Conservation (phyloP, 2,888 invertebrate species). For the Malthinus seriepunctatus region DNA sequence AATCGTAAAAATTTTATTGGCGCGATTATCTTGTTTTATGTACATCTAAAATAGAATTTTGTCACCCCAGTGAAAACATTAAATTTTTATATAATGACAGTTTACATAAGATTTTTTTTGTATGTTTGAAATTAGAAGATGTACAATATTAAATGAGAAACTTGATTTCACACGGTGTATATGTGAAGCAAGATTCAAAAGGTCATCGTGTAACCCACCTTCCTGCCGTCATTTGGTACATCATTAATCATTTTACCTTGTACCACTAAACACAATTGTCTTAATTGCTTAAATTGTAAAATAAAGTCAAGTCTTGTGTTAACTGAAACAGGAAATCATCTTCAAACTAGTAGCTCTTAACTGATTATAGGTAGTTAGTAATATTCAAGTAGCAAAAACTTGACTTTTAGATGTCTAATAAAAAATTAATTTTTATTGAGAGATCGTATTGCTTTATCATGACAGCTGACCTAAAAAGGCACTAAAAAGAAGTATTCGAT, state of each 20-base stretch:
- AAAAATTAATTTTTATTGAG: too few species aligned
- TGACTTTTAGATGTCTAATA: too few species aligned
- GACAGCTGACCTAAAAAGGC: too few species aligned
- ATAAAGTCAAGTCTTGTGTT: neutral
- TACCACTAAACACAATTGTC: conserved; percentile 24
- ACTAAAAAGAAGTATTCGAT: too few species aligned
- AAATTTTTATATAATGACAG: neutral
- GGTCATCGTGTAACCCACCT: conserved; percentile 26
- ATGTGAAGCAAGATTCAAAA: conserved; percentile 19
- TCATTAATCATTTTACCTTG: conserved; percentile 25
- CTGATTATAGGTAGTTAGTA: too few species aligned
- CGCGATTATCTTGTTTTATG: conserved; percentile 8
- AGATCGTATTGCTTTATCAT: too few species aligned
- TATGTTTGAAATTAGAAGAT: conserved; percentile 1
- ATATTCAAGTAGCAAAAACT: too few species aligned
- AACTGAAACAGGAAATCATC: too few species aligned
- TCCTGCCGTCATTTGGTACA: conserved; percentile 25
- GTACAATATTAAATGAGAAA: conserved; percentile 5
- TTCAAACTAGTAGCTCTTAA: too few species aligned
- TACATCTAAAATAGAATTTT: conserved; percentile 15
- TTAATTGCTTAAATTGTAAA: conserved; percentile 18
- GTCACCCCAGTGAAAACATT: neutral
- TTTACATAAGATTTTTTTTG: neutral
- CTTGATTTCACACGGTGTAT: conserved; percentile 22
- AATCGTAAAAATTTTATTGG: conserved; percentile 13